Base-by-base conservation (phyloP, 1,140 invertebrate species). In the Acarapis woodi region DNA sequence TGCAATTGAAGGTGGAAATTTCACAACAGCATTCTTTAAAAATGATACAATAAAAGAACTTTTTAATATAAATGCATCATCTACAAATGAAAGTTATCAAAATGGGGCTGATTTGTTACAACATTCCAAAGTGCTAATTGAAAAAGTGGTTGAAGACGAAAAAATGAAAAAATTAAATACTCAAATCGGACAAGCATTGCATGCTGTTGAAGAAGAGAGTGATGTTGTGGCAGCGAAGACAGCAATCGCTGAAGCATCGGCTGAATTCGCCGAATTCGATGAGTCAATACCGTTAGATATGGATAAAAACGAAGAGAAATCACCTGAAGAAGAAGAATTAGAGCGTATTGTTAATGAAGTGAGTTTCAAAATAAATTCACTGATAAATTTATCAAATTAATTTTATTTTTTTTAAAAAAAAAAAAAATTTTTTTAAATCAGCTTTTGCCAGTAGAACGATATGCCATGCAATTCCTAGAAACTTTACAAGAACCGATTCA, bases 1-100 rank as follows among this genome's bases (percentile, higher is more conserved):
- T 47, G 87, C 93, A 14, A 97, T 99, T 48, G 93, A 99, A 61
- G 83, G 82, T 40, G 93, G 88, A 2, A 93, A 93, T 55, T 99
- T 99, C 53, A 97, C 87, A 4, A 90, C 90, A 10, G 82, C 85
- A 0, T 90, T 82, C 51, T 87, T 97, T 55, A 87, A 88, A 57
- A 52, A 79, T 71, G 66, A 76, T 19, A 83, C 82, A 15, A 85
- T 93, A 50, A 73, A 77, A 57, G 83, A 90, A 56, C 57, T 93
- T 9, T 90, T 93, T 54, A 70, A 71, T 41, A 68, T 83, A 28
- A 69, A 78, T 49, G 54, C 56, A 59, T 32, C 58, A 53, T 8
- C 62, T 57, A 43, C 61, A 65, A 51, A 69, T 68, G 64, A 63
- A 62, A n/a, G n/a, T n/a, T n/a, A n/a, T n/a, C n/a, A n/a, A n/a